phyloP scores from a whole-genome alignment of 2,113 vertebrate genomes.

The Solenodon paradoxus region DNA sequence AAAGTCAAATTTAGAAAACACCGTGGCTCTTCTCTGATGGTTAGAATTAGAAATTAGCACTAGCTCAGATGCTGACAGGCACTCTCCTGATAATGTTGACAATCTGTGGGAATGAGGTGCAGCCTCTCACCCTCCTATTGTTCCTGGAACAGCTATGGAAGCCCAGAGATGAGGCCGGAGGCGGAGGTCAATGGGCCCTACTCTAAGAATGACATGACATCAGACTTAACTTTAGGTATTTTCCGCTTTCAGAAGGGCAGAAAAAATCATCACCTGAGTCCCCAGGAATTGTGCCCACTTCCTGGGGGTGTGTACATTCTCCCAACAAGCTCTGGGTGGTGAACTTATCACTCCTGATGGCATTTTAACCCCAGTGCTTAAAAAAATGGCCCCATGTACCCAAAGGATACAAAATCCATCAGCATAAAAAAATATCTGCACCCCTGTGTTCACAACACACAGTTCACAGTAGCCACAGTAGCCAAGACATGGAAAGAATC shows the following conservation, averaged over 20 bases:
- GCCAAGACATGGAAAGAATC: too few species aligned
- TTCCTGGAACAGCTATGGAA: neutral
- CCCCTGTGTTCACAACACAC: too few species aligned
- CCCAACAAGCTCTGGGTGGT: neutral
- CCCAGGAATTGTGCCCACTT: neutral
- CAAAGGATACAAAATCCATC: too few species aligned
- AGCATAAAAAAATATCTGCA: too few species aligned
- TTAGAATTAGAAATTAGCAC: neutral
- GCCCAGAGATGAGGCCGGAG: neutral
- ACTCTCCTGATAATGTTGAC: neutral
- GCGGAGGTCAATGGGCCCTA: too few species aligned
- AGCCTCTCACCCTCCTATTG: neutral
- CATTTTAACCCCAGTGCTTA: neutral
- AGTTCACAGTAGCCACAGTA: too few species aligned
- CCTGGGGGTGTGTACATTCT: neutral
- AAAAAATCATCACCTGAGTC: neutral
- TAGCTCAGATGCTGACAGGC: neutral
- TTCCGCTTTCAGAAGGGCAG: neutral
- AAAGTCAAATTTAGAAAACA: neutral
- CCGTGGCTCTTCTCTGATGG: too few species aligned
- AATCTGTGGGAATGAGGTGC: neutral
- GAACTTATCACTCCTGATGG: neutral
- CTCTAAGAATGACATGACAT: neutral
- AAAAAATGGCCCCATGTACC: too few species aligned
- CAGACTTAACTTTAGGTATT: neutral